Evolutionary conservation across 2,797 vertebrate genomes (phyloP).

Genomic region (Phoxinus dragarum): DNA sequence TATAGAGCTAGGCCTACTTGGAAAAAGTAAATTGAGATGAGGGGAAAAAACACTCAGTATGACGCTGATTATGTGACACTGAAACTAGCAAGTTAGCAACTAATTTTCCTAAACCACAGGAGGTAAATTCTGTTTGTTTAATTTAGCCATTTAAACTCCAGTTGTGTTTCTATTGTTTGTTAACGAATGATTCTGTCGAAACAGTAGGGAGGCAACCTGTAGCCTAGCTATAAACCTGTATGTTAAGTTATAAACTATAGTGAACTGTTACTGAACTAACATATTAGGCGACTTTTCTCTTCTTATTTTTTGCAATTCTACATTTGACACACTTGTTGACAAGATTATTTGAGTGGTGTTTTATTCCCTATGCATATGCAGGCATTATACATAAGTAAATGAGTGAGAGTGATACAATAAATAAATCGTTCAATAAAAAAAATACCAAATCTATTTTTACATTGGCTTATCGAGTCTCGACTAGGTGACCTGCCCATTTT

Average conservation of each 20-base stretch:
- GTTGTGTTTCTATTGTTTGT: not conserved
- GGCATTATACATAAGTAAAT: too few species aligned
- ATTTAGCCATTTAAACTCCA: constrained; percentile 31
- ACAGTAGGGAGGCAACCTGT: not conserved
- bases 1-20: not conserved
- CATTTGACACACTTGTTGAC: not conserved
- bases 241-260: not conserved
- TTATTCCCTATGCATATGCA: not conserved
- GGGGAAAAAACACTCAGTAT: not conserved
- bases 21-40: not conserved
- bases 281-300: not conserved
- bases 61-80: constrained; percentile 23
- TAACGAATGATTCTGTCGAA: not conserved
- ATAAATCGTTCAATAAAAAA: too few species aligned
- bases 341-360: not conserved
- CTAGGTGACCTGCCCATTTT: too few species aligned
- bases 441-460: too few species aligned
- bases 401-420: too few species aligned
- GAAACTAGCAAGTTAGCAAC: constrained; percentile 2
- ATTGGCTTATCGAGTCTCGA: too few species aligned
- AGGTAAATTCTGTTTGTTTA: constrained; percentile 22
- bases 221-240: not conserved
- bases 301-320: not conserved
- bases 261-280: not conserved
- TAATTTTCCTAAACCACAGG: constrained; percentile 2